A percentile compares a stretch with the other conserved stretches of the same genome.
These are phyloP conservation scores for Myanophis thanlyinensis DNA, from an alignment of 2,113 vertebrate genomes.

Conservation along the genomic window DNA sequence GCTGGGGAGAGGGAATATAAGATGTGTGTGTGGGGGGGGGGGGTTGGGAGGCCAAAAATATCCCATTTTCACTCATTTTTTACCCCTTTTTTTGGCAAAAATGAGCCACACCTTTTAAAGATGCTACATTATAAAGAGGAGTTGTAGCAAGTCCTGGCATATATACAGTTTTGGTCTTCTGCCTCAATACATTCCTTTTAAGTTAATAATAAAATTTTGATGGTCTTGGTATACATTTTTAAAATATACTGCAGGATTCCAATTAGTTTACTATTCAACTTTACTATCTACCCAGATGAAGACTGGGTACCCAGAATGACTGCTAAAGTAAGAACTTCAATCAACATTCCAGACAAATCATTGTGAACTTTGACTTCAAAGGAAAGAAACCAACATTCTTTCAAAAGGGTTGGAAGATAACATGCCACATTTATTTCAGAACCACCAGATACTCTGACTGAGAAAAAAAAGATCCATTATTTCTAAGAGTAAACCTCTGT, in stretches of 20 bases:
- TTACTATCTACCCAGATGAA: neutral
- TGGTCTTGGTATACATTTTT: neutral
- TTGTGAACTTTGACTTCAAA: neutral
- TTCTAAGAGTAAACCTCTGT: neutral
- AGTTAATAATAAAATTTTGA: neutral
- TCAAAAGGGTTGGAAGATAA: neutral
- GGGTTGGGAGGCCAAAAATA: too few species aligned
- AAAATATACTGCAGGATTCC: neutral
- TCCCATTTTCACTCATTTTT: too few species aligned
- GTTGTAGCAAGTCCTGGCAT: neutral
- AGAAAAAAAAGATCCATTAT: neutral
- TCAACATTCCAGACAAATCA: neutral
- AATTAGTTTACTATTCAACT: neutral
- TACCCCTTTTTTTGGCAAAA: too few species aligned
- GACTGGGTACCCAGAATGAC: neutral
- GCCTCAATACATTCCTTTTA: neutral
- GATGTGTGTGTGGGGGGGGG: too few species aligned
- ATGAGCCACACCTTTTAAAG: neutral
- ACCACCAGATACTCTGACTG: neutral
- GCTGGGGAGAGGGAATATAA: too few species aligned
- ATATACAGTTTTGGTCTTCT: neutral
- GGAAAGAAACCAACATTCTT: neutral
- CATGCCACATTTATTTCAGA: neutral
- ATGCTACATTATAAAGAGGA: neutral
- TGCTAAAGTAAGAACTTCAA: slow-evolving; percentile 5